These are phyloP conservation scores for Eulithis prunata DNA, from an alignment of 2,888 invertebrate genomes.

Conservation along the genomic window DNA sequence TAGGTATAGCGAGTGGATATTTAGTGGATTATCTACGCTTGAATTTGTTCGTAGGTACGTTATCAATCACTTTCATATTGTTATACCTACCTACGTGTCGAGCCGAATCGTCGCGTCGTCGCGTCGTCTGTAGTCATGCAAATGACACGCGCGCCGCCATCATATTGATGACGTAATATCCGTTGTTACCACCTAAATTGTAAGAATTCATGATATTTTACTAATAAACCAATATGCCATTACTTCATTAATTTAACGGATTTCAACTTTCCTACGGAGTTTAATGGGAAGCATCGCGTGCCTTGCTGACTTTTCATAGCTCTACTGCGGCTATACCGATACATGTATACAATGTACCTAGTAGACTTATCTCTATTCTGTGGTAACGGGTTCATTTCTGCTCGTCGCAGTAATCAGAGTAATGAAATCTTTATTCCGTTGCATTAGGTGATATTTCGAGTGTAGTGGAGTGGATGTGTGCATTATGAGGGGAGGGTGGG, in stretches of 20 bases:
- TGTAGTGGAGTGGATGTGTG: slow-evolving; percentile 41
- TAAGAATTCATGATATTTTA: slow-evolving; percentile 6
- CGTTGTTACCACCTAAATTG: slow-evolving; percentile 16
- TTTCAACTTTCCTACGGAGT: slow-evolving; percentile 23
- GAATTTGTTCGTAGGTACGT: slow-evolving; percentile 30
- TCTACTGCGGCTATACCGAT: slow-evolving; percentile 11
- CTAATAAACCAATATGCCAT: slow-evolving; percentile 8
- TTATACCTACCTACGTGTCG: slow-evolving; percentile 31
- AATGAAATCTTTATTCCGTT: slow-evolving; percentile 56
- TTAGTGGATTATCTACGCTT: slow-evolving; percentile 33
- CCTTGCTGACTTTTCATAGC: slow-evolving; percentile 40
- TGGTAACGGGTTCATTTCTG: slow-evolving; percentile 31
- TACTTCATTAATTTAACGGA: slow-evolving; percentile 3
- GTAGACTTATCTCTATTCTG: not conserved
- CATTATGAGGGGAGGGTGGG: slow-evolving; percentile 48
- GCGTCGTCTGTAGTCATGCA: slow-evolving; percentile 49
- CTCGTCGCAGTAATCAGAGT: slow-evolving; percentile 40
- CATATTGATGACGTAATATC: slow-evolving; percentile 64
- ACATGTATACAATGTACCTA: not conserved
- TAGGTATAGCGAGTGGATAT: slow-evolving; percentile 26
- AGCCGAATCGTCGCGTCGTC: slow-evolving; percentile 4
- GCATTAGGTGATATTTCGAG: slow-evolving; percentile 50
- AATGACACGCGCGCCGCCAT: slow-evolving; percentile 49
- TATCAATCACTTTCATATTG: slow-evolving; percentile 48
- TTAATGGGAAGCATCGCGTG: slow-evolving; percentile 34